These are phyloP conservation scores for Pogonocichla stellata DNA, from an alignment of 2,113 vertebrate genomes.

Conservation along the genomic window DNA sequence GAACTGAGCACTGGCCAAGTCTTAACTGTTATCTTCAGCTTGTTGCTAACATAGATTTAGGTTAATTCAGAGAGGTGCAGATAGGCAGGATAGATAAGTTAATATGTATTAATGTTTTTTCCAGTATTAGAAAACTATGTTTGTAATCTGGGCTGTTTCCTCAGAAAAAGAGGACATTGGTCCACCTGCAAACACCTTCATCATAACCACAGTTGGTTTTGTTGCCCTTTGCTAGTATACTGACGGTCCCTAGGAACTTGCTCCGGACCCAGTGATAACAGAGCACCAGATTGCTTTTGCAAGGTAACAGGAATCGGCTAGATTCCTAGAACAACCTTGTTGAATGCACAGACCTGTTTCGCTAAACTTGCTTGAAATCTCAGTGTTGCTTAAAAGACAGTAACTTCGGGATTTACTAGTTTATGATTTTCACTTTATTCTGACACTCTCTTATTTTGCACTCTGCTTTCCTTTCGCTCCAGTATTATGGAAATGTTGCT, in stretches of 20 bases:
- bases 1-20: not conserved
- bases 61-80: not conserved
- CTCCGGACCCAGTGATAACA: not conserved
- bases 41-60: not conserved
- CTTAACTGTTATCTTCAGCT: not conserved
- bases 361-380: not conserved
- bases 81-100: not conserved
- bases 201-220: not conserved
- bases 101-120: not conserved
- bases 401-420: not conserved
- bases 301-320: not conserved
- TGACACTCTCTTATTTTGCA: not conserved
- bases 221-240: not conserved
- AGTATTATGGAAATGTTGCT: not conserved
- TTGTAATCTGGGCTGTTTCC: not conserved
- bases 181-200: not conserved
- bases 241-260: not conserved
- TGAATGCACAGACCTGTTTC: slow-evolving; percentile 14
- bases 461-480: not conserved
- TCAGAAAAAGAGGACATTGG: not conserved
- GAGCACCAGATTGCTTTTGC: not conserved
- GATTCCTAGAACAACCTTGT: not conserved
- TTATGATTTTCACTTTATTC: not conserved
- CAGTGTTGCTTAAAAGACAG: not conserved
- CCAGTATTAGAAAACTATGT: not conserved